A percentile compares a stretch with the other conserved stretches of the same genome.
Conservation (phyloP, 2,113 vertebrate genomes). For the Ptilorrhoa leucosticta region DNA sequence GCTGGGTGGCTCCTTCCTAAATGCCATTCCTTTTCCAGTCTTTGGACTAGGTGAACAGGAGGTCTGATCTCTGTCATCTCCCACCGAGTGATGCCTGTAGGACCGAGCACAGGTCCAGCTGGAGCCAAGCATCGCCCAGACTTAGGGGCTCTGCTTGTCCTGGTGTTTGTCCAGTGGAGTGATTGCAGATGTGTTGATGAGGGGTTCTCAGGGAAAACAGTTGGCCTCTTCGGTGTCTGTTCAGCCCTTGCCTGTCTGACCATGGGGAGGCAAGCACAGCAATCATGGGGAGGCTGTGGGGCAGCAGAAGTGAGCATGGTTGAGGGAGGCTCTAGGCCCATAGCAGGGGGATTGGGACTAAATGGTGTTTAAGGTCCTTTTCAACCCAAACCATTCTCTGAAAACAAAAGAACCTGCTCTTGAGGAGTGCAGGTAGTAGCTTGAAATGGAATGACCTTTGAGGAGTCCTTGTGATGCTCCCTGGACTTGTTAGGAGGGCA, state of each 20-base stretch:
- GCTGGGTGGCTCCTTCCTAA: not conserved
- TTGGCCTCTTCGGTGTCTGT: not conserved
- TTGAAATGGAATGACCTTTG: not conserved
- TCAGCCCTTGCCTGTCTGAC: not conserved
- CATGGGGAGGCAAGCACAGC: rapidly evolving
- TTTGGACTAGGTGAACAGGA: not conserved
- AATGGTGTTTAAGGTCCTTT: not conserved
- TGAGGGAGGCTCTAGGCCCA: not conserved
- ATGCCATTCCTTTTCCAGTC: not conserved
- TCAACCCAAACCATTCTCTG: not conserved
- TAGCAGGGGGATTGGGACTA: not conserved
- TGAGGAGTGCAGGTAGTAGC: not conserved
- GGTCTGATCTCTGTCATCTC: not conserved
- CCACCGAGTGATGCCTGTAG: not conserved
- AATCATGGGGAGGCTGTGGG: not conserved
- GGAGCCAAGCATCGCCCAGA: not conserved
- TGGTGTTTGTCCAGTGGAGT: not conserved
- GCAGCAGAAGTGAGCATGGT: not conserved
- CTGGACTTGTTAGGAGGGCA: not conserved
- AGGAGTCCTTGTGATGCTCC: not conserved
- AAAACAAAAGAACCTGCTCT: not conserved
- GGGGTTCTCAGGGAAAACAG: not conserved
- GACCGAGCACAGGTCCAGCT: not conserved
- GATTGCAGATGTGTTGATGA: not conserved
- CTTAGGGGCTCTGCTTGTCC: not conserved